Conservation (phyloP, 2,113 vertebrate genomes). For the Porphyrio hochstetteri region DNA sequence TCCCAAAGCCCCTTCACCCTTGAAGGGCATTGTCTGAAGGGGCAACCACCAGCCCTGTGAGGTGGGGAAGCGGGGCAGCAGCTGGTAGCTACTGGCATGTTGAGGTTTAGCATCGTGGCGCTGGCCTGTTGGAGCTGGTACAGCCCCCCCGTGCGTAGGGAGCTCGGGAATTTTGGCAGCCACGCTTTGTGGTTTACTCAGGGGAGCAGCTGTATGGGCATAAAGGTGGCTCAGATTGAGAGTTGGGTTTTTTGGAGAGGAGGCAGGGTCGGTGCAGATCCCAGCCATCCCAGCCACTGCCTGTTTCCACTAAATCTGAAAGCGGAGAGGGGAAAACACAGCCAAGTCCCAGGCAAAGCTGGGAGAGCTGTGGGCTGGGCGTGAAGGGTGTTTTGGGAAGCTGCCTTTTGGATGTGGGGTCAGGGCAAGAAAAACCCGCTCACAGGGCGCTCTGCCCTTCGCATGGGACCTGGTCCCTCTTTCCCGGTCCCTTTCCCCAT, state of each 20-base stretch:
- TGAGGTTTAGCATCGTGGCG: not conserved
- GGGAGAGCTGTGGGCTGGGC: not conserved
- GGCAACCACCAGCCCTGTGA: not conserved
- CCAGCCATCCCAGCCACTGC: rapidly evolving
- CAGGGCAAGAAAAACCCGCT: not conserved
- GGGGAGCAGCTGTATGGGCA: not conserved
- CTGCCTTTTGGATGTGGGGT: not conserved
- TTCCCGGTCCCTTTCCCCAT: not conserved
- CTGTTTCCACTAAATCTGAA: not conserved
- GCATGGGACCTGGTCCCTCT: not conserved
- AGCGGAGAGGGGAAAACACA: not conserved
- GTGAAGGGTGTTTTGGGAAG: not conserved
- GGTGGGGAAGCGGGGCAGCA: not conserved
- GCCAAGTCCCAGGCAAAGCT: not conserved
- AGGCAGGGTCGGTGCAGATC: not conserved
- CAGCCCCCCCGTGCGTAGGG: not conserved
- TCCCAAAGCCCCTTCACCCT: not conserved
- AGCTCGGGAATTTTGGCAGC: not conserved
- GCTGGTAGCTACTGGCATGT: not conserved
- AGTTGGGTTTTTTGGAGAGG: not conserved
- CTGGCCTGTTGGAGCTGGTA: not conserved
- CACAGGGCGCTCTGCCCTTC: not conserved
- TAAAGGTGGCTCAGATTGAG: not conserved
- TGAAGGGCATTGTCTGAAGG: not conserved
- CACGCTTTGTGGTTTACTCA: not conserved